Conservation (phyloP, 2,797 vertebrate species). For the Varecia variegata region DNA sequence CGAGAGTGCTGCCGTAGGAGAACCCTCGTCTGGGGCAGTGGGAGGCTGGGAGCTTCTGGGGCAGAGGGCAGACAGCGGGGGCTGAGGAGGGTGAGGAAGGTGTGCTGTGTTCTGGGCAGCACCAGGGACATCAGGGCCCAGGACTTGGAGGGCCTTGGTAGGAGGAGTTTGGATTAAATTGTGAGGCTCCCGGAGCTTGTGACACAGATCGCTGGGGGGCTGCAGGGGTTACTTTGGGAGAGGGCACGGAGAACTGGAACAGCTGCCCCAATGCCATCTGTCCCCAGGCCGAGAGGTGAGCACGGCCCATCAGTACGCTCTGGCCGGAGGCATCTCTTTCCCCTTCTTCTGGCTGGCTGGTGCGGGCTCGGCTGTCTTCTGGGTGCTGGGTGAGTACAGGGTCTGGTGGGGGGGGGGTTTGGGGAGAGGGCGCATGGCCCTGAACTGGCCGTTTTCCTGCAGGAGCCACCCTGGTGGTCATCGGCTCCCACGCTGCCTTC, state of each 20-base stretch:
- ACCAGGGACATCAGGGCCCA: not conserved
- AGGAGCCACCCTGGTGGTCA: slow-evolving; percentile 94
- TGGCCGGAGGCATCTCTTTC: slow-evolving; percentile 91
- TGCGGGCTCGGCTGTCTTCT: slow-evolving; percentile 93
- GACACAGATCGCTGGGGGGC: not conserved
- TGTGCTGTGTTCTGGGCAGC: not conserved
- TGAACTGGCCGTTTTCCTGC: not conserved
- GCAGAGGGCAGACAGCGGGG: not conserved
- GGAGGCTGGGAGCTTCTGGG: not conserved
- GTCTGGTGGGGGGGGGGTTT: fast-evolving
- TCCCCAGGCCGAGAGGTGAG: slow-evolving; percentile 89
- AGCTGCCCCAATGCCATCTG: not conserved
- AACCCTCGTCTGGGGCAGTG: not conserved
- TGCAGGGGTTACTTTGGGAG: not conserved
- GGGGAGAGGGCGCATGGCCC: not conserved
- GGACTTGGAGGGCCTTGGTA: not conserved
- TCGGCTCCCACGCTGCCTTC: slow-evolving; percentile 92
- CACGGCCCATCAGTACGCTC: slow-evolving; percentile 90
- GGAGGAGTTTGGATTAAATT: not conserved
- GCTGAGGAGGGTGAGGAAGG: not conserved
- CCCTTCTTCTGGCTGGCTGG: slow-evolving; percentile 96
- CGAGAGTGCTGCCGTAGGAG: not conserved
- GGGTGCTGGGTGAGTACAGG: slow-evolving; percentile 91
- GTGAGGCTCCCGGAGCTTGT: not conserved
- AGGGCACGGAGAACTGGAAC: fast-evolving